Conservation (phyloP, 2,797 vertebrate genomes). For the Selene dorsalis region DNA sequence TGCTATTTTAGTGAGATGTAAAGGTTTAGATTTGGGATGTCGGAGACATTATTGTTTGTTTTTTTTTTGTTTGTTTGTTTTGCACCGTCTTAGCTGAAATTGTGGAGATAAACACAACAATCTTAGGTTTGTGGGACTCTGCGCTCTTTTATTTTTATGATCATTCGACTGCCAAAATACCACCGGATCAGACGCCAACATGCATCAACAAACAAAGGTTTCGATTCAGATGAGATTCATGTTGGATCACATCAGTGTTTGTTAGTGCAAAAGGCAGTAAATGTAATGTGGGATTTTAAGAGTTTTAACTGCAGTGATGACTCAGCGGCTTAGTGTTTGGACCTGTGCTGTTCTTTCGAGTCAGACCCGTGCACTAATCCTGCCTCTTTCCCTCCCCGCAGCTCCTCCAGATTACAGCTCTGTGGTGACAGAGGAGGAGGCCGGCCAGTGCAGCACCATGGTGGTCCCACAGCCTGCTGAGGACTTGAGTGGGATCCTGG, state of each 20-base stretch:
- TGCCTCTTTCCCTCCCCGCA: conserved; percentile 62
- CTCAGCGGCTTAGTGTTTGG: conserved; percentile 48
- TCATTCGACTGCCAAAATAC: conserved; percentile 2
- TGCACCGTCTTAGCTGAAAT: background rate
- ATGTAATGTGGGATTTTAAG: conserved; percentile 21
- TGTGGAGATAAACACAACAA: background rate
- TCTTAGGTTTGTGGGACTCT: background rate
- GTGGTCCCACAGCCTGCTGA: conserved; percentile 70
- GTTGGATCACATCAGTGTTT: conserved; percentile 24
- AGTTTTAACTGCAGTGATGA: conserved; percentile 46
- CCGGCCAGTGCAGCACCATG: conserved; percentile 66
- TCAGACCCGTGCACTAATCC: conserved; percentile 45
- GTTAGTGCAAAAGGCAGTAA: conserved; percentile 25
- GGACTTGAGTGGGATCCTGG: conserved; percentile 82
- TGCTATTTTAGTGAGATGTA: background rate
- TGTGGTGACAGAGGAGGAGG: conserved; percentile 87
- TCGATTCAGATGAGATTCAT: conserved; percentile 20
- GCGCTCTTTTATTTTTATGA: conserved; percentile 15
- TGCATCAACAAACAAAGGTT: conserved; percentile 20
- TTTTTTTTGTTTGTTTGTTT: background rate
- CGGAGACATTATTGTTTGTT: background rate
- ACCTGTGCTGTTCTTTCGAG: conserved; percentile 35
- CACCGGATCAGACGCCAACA: conserved; percentile 11
- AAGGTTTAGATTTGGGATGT: background rate
- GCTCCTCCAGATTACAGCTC: conserved; percentile 95